phyloP scores from a whole-genome alignment of 2,888 invertebrate genomes.

The Liposcelis brunnea region DNA sequence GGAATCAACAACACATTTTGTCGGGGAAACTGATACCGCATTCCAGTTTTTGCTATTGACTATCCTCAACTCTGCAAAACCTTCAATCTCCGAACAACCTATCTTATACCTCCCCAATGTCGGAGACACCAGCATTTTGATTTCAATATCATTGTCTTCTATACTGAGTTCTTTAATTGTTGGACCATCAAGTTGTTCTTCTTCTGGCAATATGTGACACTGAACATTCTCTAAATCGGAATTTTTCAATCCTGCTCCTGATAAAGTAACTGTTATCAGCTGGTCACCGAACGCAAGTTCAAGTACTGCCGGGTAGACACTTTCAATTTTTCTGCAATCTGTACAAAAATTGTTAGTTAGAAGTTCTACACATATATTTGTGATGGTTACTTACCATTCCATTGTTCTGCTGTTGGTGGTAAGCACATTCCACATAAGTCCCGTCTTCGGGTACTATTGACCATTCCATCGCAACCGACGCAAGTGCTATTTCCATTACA shows the following conservation, averaged over 20 bases:
- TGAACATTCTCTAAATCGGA: too few relatives aligned
- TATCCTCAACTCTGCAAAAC: background rate
- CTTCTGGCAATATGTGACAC: too few relatives aligned
- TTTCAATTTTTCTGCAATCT: too few relatives aligned
- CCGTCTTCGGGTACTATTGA: slow-evolving; percentile 11
- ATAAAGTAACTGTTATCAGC: too few relatives aligned
- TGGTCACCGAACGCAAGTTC: too few relatives aligned
- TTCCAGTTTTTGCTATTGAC: slow-evolving; percentile 2
- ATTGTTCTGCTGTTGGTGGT: slow-evolving; percentile 9
- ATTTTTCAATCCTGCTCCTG: too few relatives aligned
- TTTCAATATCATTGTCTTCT: slow-evolving; percentile 1
- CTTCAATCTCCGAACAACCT: background rate
- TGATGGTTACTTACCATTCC: slow-evolving; percentile 15
- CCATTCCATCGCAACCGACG: slow-evolving; percentile 16
- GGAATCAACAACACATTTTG: background rate
- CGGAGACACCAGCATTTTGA: background rate
- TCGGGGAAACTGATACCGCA: background rate
- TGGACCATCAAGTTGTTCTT: background rate
- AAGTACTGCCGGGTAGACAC: too few relatives aligned
- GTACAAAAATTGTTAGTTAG: too few relatives aligned
- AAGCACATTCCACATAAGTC: slow-evolving; percentile 17
- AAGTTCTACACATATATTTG: too few relatives aligned
- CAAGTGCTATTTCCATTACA: slow-evolving; percentile 15
- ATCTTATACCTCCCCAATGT: background rate
- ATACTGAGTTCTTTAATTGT: background rate